Base-by-base conservation (phyloP, 2,888 invertebrate species). In the Lasioglossum lativentre region DNA sequence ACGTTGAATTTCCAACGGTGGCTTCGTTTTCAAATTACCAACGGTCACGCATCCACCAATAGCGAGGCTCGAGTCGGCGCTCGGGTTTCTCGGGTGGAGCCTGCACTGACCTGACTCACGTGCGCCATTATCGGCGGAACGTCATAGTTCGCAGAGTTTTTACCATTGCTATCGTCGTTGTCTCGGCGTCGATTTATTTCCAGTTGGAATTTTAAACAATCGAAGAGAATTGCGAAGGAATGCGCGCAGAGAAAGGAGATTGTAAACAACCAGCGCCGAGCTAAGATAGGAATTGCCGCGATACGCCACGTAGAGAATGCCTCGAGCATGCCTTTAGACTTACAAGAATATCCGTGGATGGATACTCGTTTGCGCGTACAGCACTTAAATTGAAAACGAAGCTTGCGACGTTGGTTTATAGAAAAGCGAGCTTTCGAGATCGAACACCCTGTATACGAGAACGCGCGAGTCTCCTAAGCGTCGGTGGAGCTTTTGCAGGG, bases 401-500 rank as follows among this genome's bases (percentile, higher is more conserved):
- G 27, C 4, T 27, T 59, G 2, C 59, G 14, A 5, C 12, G n/a
- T 56, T 12, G 12, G 10, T 16, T 59, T 27, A 12, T 5, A 27
- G 59, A 30, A 59, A n/a, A 27, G 59, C 27, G 59, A 59, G 14
- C 56, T 14, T 27, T 59, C 59, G 47, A 23, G 47, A 23, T 52
- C 23, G 59, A 63, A 63, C 63, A 63, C 63, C 63, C 66, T 23
- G 34, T 34, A 34, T 34, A 66, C 16, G 19, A 66, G 66, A 66
- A 66, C 34, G 34, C 19, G 66, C 19, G 23, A 3, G 4, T 34
- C 19, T 34, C 34, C 34, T 40, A 23, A 34, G 30, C 66, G 75
- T 59, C 45, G 80, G 30, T 56, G 80, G 34, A 66, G 56, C 23
- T 45, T 72, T 80, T 77, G 70, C 52, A 34, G 23, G 86, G 80